Conservation (phyloP, 2,113 vertebrate genomes). For the Marcusenius ussheri region DNA sequence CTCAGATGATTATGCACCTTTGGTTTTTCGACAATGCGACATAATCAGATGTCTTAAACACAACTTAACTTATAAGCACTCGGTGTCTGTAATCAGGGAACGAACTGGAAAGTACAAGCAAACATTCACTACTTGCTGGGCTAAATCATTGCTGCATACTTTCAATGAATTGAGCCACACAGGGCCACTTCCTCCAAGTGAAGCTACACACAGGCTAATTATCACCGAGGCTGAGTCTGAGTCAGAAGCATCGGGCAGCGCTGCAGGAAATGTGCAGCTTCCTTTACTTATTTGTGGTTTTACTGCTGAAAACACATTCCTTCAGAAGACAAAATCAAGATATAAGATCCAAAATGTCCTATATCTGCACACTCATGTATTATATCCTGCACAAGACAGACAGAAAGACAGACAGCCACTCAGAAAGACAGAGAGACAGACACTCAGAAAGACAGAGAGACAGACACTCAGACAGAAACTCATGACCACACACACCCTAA, state of each 20-base stretch:
- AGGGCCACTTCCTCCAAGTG: not conserved
- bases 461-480: not conserved
- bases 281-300: conserved; percentile 40
- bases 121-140: not conserved
- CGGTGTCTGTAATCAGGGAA: not conserved
- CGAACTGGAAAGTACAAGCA: not conserved
- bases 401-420: not conserved
- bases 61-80: not conserved
- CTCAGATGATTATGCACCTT: not conserved
- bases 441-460: not conserved
- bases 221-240: conserved; percentile 38
- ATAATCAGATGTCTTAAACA: not conserved
- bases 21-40: not conserved
- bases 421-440: not conserved
- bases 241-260: conserved; percentile 46
- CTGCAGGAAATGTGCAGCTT: conserved; percentile 49
- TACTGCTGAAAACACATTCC: conserved; percentile 37
- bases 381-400: not conserved
- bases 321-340: not conserved
- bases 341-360: not conserved
- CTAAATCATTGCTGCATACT: not conserved
- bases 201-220: not conserved
- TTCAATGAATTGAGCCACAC: not conserved
- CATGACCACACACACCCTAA: not conserved
- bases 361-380: not conserved